Evolutionary conservation across 2,888 invertebrate species (phyloP).

Genomic region (Drepanosiphum platanoidis): DNA sequence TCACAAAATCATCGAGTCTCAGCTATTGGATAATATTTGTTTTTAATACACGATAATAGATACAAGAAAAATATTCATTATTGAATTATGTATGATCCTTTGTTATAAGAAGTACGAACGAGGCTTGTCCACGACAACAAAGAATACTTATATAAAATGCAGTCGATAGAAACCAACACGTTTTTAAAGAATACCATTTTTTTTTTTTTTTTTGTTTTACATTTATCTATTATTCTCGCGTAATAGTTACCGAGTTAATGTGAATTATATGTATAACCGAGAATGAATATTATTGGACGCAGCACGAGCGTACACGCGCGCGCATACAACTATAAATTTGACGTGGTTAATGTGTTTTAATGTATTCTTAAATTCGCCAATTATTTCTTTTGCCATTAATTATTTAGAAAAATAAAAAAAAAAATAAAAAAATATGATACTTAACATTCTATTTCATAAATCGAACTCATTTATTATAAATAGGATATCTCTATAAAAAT

Average conservation of each 20-base stretch:
- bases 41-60: background rate
- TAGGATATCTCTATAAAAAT: too few relatives aligned
- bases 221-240: background rate
- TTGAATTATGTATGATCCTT: constrained; percentile 38
- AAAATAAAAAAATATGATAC: too few relatives aligned
- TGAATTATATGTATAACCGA: background rate
- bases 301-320: background rate
- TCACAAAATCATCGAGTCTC: constrained; percentile 4
- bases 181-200: constrained; percentile 10
- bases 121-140: background rate
- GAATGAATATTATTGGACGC: too few relatives aligned
- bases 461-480: too few relatives aligned
- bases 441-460: too few relatives aligned
- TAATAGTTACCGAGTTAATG: background rate
- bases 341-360: too few relatives aligned
- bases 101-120: constrained; percentile 17
- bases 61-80: constrained; percentile 15
- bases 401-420: too few relatives aligned
- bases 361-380: too few relatives aligned
- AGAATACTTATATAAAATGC: constrained; percentile 32
- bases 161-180: background rate
- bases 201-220: too few relatives aligned
- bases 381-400: too few relatives aligned
- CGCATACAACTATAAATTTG: background rate
- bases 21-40: constrained; percentile 7